These are phyloP conservation scores for Fratercula arctica DNA, from an alignment of 2,797 vertebrate species.

Conservation along the genomic window DNA sequence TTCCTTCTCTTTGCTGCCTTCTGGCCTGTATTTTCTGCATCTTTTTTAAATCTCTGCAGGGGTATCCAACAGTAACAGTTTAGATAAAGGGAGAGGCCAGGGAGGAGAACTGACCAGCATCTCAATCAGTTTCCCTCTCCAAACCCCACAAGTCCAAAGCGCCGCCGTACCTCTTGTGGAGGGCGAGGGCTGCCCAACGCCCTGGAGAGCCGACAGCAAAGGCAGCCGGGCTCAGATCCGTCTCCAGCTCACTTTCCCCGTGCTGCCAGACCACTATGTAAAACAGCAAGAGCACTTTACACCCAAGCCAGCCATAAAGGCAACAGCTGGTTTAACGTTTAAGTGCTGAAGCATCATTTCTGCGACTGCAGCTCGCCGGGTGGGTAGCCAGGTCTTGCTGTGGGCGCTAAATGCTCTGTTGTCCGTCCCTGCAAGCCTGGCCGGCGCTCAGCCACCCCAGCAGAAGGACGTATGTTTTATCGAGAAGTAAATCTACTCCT, in stretches of 20 bases:
- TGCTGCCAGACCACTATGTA: slow-evolving; percentile 29
- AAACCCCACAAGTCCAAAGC: not conserved
- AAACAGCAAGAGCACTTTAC: slow-evolving; percentile 37
- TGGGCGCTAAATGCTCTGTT: not conserved
- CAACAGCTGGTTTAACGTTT: slow-evolving; percentile 48
- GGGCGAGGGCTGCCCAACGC: not conserved
- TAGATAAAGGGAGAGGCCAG: slow-evolving; percentile 30
- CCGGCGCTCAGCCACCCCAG: not conserved
- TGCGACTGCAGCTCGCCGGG: not conserved
- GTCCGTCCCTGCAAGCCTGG: not conserved
- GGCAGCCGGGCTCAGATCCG: not conserved
- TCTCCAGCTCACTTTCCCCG: not conserved
- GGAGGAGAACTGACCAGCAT: slow-evolving; percentile 36
- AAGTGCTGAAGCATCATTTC: slow-evolving; percentile 32
- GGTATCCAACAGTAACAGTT: slow-evolving; percentile 57
- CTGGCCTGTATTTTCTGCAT: slow-evolving; percentile 28
- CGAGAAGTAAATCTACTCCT: not conserved
- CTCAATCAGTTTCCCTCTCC: slow-evolving; percentile 14
- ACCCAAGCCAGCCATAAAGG: not conserved
- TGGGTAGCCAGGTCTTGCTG: slow-evolving; percentile 19
- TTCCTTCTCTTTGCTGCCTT: not conserved
- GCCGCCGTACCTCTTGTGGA: not conserved
- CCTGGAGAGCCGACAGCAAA: not conserved
- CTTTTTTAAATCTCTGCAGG: not conserved
- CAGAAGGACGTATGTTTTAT: not conserved